Percentiles rank a stretch among this genome's conserved stretches.
These are phyloP conservation scores for Petrocephalus zakoni DNA, from an alignment of 2,113 vertebrate species.

Conservation along the genomic window DNA sequence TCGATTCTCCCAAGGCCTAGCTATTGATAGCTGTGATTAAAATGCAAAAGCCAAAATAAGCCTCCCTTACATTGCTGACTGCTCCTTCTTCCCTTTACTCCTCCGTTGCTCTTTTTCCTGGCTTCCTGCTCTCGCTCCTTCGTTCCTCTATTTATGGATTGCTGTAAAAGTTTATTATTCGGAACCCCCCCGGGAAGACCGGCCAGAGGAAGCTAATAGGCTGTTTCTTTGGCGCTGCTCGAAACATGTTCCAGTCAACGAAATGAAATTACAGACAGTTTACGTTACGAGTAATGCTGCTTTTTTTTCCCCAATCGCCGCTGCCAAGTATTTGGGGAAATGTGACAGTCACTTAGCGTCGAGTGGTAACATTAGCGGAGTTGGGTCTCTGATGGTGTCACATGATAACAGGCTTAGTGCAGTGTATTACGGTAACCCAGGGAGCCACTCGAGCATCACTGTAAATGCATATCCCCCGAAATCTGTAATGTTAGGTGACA, in stretches of 20 bases:
- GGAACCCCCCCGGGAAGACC: neutral
- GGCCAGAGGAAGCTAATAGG: neutral
- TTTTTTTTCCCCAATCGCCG: neutral
- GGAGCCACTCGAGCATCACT: neutral
- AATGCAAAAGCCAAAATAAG: neutral
- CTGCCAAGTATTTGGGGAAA: neutral
- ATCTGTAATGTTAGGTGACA: too few species aligned
- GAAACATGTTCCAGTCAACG: neutral
- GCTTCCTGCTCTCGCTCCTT: neutral
- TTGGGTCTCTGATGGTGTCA: neutral
- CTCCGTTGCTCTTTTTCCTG: neutral
- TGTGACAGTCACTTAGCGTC: neutral
- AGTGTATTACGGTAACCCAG: neutral
- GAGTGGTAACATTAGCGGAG: neutral
- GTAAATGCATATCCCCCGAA: too few species aligned
- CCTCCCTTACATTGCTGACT: neutral
- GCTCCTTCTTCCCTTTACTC: neutral
- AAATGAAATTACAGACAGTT: neutral
- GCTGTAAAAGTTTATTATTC: constrained; percentile 8
- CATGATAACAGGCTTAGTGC: neutral
- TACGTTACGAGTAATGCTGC: neutral
- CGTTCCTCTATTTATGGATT: neutral
- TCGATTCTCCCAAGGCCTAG: neutral
- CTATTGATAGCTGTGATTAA: neutral
- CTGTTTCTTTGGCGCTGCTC: neutral